Conservation (phyloP, 2,113 vertebrate species). For the Gambusia affinis region DNA sequence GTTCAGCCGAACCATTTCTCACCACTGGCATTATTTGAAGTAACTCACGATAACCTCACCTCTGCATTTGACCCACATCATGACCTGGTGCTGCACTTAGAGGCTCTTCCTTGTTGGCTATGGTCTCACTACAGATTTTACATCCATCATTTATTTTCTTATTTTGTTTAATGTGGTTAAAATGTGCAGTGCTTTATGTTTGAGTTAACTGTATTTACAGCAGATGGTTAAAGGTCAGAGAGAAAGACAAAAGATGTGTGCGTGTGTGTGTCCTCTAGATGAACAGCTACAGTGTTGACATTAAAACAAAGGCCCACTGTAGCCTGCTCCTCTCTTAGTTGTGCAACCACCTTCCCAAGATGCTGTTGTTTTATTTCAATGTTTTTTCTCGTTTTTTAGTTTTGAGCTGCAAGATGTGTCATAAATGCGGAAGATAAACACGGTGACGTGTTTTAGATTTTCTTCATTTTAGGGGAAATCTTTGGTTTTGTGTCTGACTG, state of each 20-base stretch:
- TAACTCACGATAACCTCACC: not conserved
- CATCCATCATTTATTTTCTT: not conserved
- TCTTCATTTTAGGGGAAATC: constrained; percentile 22
- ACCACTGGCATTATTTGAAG: not conserved
- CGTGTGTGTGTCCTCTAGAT: constrained; percentile 16
- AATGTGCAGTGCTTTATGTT: not conserved
- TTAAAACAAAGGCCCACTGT: constrained; percentile 72
- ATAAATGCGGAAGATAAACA: constrained; percentile 36
- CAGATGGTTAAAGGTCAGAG: constrained; percentile 38
- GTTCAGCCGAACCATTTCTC: not conserved
- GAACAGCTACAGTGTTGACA: constrained; percentile 73
- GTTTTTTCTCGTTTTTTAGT: constrained; percentile 37
- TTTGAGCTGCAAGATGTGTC: constrained; percentile 25
- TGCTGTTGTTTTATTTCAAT: constrained; percentile 40
- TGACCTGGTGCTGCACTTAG: not conserved
- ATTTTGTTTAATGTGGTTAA: not conserved
- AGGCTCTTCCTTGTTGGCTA: not conserved
- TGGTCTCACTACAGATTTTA: not conserved
- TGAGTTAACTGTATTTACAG: constrained; percentile 2
- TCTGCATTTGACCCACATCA: not conserved
- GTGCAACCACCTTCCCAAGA: constrained; percentile 60
- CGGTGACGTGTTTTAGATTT: constrained; percentile 3
- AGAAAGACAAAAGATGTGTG: constrained; percentile 20
- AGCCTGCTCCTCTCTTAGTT: constrained; percentile 67
- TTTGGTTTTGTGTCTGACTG: constrained; percentile 6